Base-by-base conservation (phyloP, 2,797 vertebrate species). In the Rhinogobio ventralis region DNA sequence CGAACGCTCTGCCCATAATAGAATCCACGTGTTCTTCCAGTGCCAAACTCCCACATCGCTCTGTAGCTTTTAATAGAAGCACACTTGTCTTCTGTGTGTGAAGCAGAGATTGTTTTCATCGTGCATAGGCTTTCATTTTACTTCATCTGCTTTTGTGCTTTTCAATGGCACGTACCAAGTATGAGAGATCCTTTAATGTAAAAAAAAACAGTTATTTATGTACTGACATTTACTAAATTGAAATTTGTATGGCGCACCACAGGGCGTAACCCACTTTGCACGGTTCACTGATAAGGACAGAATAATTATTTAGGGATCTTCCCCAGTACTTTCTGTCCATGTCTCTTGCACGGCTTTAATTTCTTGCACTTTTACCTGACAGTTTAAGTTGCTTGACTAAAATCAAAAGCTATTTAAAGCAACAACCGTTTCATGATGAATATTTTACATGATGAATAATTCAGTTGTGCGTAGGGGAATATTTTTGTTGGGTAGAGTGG, bases 401-500 rank as follows among this genome's bases (percentile, higher is more conserved):
- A 87, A 83, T 83, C 51, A 1, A 75, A 87, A 76, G 88, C 89
- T 92, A 90, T 92, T 90, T 91, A 84, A 90, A 89, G 91, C 85
- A 83, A 45, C 75, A 67, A 73, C 87, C 89, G 17, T 86, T 91
- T 71, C 86, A 87, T 91, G 90, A 92, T 91, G 87, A 89, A 92
- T 91, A 85, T 87, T 88, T 90, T 87, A 82, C 81, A 82, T 81
- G 81, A 84, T 90, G 57, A 90, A 93, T 91, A 81, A 92, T 92
- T 89, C 72, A 91, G 77, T 57, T 79, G 78, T 86, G 86, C 55
- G 72, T 85, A 85, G 23, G 11, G 80, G 55, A 72, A 81, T 92
- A 90, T 90, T 89, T 90, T 92, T n/a, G n/a, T n/a, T n/a, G n/a
- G n/a, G n/a, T n/a, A n/a, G 81, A 33, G 81, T 79, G 62, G 72